Evolutionary conservation across 2,888 invertebrate genomes (phyloP), one percentile per base, ranked within the genome.

Genomic region (Stenolophus ochropezus): DNA sequence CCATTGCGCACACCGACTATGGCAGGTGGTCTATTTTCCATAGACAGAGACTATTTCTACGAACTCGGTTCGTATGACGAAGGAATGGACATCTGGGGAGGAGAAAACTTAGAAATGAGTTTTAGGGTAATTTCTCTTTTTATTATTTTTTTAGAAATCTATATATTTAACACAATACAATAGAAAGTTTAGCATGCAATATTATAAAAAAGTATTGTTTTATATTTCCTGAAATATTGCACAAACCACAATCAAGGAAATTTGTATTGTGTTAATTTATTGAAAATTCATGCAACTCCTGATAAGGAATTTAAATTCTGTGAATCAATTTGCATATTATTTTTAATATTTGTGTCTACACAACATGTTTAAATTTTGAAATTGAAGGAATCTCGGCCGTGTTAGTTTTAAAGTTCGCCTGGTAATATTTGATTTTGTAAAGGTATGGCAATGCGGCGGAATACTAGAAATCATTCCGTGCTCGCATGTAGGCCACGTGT

Each of bases 71-170:
- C 98, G 78, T 99, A 99, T 89, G 99, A 99, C 89, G 95, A 98
- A 90, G 99, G 99, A 85, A 99, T 99, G 99, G 98, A 99, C 90
- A 98, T 99, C 87, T 99, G 99, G 99, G 99, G 99, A 75, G 97
- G 96, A 73, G 97, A 98, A 90, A 97, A 97, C 90, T 92, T 98
- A 65, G 97, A 98, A 90, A 96, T 98, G 95, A 97, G 97, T 87
- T 96, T 97, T 90, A 92, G 97, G 93, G 97, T 97, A 92, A 73
- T 73, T 21, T 69, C 16, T 20, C 20, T 20, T 18, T 21, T 56
- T 33, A 14, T 33, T 65, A 16, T 11, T 61, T 61, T 61, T 61
- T 5, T 33, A 56, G 2, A 18, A 56, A 69, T 65, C 11, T 65
- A 65, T 69, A 33, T 27, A 69, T 69, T 33, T 69, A 18, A 33